These are phyloP conservation scores for Phoebastria nigripes DNA, from an alignment of 2,797 vertebrate genomes.

Conservation along the genomic window DNA sequence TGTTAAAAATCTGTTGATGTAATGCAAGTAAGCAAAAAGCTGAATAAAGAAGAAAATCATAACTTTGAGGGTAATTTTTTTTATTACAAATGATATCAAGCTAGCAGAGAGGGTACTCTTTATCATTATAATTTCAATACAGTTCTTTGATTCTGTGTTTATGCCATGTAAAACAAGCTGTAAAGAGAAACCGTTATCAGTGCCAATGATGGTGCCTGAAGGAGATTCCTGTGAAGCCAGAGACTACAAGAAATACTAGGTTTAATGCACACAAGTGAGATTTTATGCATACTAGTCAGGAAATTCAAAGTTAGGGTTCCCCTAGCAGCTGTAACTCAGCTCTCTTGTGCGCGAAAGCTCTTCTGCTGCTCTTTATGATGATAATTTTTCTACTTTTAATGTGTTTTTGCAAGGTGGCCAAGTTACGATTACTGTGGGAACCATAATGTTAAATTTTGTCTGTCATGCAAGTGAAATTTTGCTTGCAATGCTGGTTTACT, in stretches of 20 bases:
- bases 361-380: slow-evolving; percentile 41
- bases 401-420: slow-evolving; percentile 51
- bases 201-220: not conserved
- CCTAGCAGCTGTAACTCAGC: slow-evolving; percentile 39
- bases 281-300: slow-evolving; percentile 10
- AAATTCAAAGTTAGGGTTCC: slow-evolving; percentile 55
- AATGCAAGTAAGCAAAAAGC: not conserved
- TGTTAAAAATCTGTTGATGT: not conserved
- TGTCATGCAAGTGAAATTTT: slow-evolving; percentile 29
- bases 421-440: slow-evolving; percentile 67
- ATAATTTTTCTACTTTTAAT: slow-evolving; percentile 49
- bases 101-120: not conserved
- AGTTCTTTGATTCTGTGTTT: not conserved
- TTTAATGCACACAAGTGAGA: not conserved
- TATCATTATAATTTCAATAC: not conserved
- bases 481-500: slow-evolving; percentile 37
- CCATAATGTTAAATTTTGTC: slow-evolving; percentile 54
- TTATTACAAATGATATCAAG: not conserved
- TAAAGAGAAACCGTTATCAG: not conserved
- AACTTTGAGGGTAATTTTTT: not conserved
- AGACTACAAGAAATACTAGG: not conserved
- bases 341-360: not conserved
- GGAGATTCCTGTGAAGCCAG: not conserved
- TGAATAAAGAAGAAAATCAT: not conserved
- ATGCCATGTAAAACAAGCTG: not conserved